phyloP scores from a whole-genome alignment of 1,140 invertebrate species.

The Hestina assimilis region DNA sequence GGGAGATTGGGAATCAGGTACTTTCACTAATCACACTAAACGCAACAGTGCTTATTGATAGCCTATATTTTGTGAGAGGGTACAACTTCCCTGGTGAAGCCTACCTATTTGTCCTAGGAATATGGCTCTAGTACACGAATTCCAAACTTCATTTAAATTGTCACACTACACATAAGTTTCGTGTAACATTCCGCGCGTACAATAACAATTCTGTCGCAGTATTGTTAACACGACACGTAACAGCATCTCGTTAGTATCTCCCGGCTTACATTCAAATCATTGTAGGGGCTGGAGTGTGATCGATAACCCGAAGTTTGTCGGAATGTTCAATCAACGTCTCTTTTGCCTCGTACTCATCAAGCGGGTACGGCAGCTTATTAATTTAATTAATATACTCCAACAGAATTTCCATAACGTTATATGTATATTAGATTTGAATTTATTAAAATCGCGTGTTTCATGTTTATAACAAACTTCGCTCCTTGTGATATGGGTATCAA shows the following conservation, averaged over 20 bases:
- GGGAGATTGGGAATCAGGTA: no score
- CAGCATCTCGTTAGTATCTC: neutral
- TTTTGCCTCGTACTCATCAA: conserved; percentile 15
- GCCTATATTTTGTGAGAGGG: no score
- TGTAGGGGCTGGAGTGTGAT: conserved; percentile 4
- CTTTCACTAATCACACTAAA: no score
- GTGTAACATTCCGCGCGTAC: neutral
- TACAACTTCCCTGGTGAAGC: no score
- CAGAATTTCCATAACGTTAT: neutral
- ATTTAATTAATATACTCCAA: conserved; percentile 16
- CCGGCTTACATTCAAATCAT: neutral
- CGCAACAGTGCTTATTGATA: no score
- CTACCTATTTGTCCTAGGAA: no score
- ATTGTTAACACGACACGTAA: neutral
- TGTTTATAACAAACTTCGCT: neutral
- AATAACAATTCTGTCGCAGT: neutral
- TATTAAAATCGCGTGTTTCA: neutral
- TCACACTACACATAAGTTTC: no score
- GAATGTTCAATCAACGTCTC: conserved; percentile 23
- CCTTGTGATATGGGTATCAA: no score
- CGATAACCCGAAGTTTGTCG: conserved; percentile 11
- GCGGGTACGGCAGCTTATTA: conserved; percentile 1
- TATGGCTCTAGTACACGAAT: no score
- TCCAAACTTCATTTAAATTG: no score
- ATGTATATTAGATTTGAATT: neutral